Conservation (phyloP, 1,140 invertebrate species). For the Hyposmocoma kahamanoa region DNA sequence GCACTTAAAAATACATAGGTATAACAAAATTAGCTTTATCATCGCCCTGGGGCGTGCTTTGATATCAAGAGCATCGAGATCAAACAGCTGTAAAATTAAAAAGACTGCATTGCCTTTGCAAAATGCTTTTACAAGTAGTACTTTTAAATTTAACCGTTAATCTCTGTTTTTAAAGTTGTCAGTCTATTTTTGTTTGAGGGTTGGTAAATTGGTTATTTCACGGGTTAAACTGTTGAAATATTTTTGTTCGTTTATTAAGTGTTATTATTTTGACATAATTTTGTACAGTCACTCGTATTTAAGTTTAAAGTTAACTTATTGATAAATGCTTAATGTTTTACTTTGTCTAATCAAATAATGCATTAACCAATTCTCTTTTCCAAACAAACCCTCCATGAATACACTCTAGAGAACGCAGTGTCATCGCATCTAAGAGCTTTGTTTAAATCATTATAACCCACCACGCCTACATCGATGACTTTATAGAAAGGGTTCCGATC, state of each 20-base stretch:
- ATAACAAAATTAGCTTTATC: conserved; percentile 37
- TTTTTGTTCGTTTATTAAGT: too few relatives aligned
- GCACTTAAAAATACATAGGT: conserved; percentile 41
- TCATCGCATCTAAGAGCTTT: conserved; percentile 60
- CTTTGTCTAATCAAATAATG: neutral
- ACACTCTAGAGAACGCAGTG: conserved; percentile 37
- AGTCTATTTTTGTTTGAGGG: too few relatives aligned
- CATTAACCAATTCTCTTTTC: conserved; percentile 1
- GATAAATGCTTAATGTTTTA: too few relatives aligned
- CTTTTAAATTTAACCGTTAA: too few relatives aligned
- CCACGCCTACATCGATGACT: conserved; percentile 47
- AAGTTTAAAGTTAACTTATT: too few relatives aligned
- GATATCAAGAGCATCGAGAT: conserved; percentile 40
- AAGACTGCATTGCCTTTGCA: conserved; percentile 20
- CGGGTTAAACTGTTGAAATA: too few relatives aligned
- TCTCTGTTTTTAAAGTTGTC: too few relatives aligned
- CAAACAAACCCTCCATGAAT: conserved; percentile 34
- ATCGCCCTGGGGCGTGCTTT: conserved; percentile 32
- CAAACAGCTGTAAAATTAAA: conserved; percentile 35
- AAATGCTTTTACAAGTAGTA: neutral
- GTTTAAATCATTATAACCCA: conserved; percentile 44
- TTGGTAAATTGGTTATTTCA: too few relatives aligned
- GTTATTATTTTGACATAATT: too few relatives aligned
- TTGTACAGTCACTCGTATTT: too few relatives aligned
- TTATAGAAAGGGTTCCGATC: conserved; percentile 34